Evolutionary conservation across 2,113 vertebrate species (phyloP).

Genomic region (Plecturocebus donacophilus): DNA sequence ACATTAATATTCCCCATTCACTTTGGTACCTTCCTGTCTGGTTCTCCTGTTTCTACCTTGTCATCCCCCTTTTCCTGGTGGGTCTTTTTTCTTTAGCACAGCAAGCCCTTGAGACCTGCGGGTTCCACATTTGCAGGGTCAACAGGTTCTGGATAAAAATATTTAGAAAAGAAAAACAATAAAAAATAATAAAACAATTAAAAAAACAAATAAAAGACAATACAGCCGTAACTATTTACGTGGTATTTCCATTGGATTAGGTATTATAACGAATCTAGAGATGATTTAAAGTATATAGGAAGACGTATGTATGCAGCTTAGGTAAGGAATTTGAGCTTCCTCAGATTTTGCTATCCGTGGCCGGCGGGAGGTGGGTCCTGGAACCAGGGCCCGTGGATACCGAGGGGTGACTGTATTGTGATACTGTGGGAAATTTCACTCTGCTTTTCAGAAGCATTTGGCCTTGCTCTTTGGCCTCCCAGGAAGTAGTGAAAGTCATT

Average conservation of each 20-base stretch:
- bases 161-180: not conserved
- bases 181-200: not conserved
- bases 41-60: not conserved
- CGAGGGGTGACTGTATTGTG: not conserved
- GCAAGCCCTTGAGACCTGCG: not conserved
- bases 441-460: not conserved
- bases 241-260: not conserved
- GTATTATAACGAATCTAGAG: not conserved
- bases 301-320: not conserved
- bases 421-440: not conserved
- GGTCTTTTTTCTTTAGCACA: not conserved
- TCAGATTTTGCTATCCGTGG: not conserved
- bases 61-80: not conserved
- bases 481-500: not conserved
- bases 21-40: accelerated
- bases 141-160: not conserved
- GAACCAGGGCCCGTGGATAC: not conserved
- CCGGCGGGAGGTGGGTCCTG: not conserved
- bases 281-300: not conserved
- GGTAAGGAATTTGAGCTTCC: not conserved
- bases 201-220: not conserved
- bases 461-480: not conserved
- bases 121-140: not conserved
- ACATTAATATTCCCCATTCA: accelerated
- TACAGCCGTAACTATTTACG: not conserved